A percentile compares a stretch with the other conserved stretches of the same genome.
Conservation (phyloP, 2,797 vertebrate species). For the Enteromius anoplus region DNA sequence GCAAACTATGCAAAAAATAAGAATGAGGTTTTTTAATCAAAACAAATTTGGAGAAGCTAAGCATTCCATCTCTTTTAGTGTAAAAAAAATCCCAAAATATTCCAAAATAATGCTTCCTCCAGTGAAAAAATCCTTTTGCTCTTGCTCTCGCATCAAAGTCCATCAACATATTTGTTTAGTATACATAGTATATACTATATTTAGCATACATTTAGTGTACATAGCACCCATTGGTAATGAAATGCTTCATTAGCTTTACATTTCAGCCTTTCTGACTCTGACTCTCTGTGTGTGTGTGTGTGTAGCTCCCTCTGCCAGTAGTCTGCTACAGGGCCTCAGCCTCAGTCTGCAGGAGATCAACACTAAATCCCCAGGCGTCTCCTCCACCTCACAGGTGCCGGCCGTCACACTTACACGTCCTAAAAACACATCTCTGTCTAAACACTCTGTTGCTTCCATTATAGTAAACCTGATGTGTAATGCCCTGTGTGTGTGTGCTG, state of each 20-base stretch:
- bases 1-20: not conserved
- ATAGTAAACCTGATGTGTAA: not conserved
- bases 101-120: not conserved
- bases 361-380: conserved; percentile 83
- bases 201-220: not conserved
- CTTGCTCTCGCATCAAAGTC: not conserved
- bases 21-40: not conserved
- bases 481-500: not conserved
- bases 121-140: too few relatives aligned
- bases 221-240: not conserved
- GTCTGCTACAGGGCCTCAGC: conserved; percentile 95
- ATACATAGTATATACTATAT: too few relatives aligned
- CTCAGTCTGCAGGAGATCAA: conserved; percentile 97
- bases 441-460: not conserved
- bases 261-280: conserved; percentile 57
- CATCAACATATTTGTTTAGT: not conserved
- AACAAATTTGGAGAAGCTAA: not conserved
- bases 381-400: conserved; percentile 83
- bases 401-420: not conserved
- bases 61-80: not conserved
- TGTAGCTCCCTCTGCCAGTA: conserved; percentile 89
- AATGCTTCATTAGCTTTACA: not conserved
- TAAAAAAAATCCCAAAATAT: not conserved
- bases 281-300: conserved; percentile 25
- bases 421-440: not conserved